phyloP scores from a whole-genome alignment of 2,113 vertebrate species.

The Regulus satrapa region DNA sequence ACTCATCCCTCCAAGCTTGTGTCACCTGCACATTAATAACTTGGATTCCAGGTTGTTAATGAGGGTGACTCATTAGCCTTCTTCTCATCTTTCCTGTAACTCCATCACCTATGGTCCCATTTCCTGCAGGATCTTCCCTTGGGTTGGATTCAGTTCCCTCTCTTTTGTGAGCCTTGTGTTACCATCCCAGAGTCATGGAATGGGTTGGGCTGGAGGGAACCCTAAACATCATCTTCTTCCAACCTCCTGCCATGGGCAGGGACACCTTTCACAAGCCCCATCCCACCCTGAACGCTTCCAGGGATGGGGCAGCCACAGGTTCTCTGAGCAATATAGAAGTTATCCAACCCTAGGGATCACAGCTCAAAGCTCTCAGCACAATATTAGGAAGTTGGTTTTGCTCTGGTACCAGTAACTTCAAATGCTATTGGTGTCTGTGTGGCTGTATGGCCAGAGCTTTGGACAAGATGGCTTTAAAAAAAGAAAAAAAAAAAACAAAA shows the following conservation, averaged over 20 bases:
- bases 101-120: fast-evolving
- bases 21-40: neutral
- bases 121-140: neutral
- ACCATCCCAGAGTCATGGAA: neutral
- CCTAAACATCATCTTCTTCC: neutral
- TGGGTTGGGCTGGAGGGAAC: neutral
- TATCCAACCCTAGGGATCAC: fast-evolving
- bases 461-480: neutral
- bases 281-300: neutral
- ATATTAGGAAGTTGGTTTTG: neutral
- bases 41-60: neutral
- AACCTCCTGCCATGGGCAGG: neutral
- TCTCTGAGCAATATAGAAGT: neutral
- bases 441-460: neutral
- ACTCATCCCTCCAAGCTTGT: neutral
- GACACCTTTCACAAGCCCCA: neutral
- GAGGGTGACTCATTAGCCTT: fast-evolving
- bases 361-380: neutral
- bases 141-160: neutral
- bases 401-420: neutral
- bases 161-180: neutral
- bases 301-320: neutral
- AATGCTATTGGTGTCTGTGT: fast-evolving
- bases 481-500: neutral
- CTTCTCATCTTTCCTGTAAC: neutral